Conservation (phyloP, 2,113 vertebrate genomes). For the Apeltes quadracus region DNA sequence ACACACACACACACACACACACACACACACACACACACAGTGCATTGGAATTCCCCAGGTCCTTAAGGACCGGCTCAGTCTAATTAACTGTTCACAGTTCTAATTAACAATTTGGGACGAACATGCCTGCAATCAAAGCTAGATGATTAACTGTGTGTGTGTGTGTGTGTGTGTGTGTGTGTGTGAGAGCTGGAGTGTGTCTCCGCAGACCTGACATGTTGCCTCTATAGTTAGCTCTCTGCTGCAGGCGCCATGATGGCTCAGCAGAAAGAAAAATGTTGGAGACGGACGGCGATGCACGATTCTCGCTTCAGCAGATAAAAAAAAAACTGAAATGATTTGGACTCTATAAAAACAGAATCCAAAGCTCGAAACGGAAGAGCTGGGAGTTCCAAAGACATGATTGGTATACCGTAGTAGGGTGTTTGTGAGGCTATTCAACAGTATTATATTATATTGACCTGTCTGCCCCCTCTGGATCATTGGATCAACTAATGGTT, state of each 20-base stretch:
- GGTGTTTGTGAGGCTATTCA: neutral
- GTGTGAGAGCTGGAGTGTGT: conserved; percentile 40
- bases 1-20: conserved; percentile 37
- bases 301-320: neutral
- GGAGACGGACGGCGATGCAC: neutral
- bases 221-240: conserved; percentile 65
- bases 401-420: too few relatives aligned
- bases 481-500: neutral
- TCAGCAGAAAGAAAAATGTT: conserved; percentile 56
- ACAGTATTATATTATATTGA: neutral
- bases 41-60: conserved; percentile 53
- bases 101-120: conserved; percentile 80
- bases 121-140: conserved; percentile 77
- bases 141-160: conserved; percentile 73
- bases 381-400: neutral
- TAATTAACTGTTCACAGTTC: conserved; percentile 79
- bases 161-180: conserved; percentile 21
- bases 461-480: neutral
- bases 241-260: conserved; percentile 65
- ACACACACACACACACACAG: conserved; percentile 31
- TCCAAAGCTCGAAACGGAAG: neutral
- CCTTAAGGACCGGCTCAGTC: conserved; percentile 66
- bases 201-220: conserved; percentile 72
- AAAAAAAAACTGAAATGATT: neutral
- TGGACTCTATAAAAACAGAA: neutral